phyloP scores from a whole-genome alignment of 2,797 vertebrate species.

The Onychomys torridus region DNA sequence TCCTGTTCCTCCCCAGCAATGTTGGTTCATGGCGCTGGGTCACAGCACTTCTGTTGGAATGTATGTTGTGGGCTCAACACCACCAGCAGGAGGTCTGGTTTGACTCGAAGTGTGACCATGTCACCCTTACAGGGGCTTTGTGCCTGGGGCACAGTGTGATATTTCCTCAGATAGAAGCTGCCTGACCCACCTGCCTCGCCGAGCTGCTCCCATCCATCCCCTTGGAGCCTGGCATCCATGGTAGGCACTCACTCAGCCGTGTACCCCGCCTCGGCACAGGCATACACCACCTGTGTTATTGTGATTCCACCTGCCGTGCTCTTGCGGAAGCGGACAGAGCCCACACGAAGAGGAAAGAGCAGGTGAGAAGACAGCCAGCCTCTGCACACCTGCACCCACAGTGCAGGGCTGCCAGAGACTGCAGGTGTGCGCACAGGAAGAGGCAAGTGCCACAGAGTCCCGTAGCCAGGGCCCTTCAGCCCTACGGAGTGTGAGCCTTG shows the following conservation, averaged over 20 bases:
- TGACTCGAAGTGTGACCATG: neutral
- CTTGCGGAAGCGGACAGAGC: neutral
- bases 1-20: neutral
- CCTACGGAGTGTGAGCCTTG: neutral
- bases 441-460: neutral
- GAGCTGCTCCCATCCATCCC: neutral
- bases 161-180: neutral
- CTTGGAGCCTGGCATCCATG: too few relatives aligned
- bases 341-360: neutral
- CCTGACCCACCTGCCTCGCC: neutral
- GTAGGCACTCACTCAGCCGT: neutral
- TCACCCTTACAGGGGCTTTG: neutral
- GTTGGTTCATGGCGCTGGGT: too few relatives aligned
- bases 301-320: neutral
- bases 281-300: neutral
- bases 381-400: slow-evolving; percentile 9
- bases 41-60: neutral
- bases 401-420: neutral
- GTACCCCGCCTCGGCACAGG: neutral
- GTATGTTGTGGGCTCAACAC: neutral
- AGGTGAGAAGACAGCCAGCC: neutral
- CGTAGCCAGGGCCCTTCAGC: neutral
- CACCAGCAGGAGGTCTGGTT: neutral
- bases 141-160: neutral
- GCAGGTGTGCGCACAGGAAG: neutral